Evolutionary conservation across 2,797 vertebrate genomes (phyloP).

Genomic region (Poeciliopsis gracilis): DNA sequence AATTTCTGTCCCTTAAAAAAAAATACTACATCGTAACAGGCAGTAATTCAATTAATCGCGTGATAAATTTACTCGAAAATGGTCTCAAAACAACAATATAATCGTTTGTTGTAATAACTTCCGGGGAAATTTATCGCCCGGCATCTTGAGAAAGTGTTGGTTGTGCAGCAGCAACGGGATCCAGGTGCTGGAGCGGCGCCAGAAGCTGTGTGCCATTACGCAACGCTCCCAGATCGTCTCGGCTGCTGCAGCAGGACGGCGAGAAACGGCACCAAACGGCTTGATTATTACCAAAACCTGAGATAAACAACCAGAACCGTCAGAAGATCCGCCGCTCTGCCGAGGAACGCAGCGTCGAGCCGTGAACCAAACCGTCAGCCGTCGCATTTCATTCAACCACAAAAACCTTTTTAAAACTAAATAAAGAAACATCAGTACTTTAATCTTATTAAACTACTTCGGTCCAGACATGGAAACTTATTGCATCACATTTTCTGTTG

Average conservation of each 20-base stretch:
- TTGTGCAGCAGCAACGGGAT: slow-evolving; percentile 14
- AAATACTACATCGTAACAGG: too few relatives aligned
- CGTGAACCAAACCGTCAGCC: background rate
- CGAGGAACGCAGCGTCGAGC: background rate
- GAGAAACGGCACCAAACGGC: slow-evolving; percentile 22
- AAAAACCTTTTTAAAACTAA: background rate
- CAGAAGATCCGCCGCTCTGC: slow-evolving; percentile 18
- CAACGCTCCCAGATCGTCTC: slow-evolving; percentile 40
- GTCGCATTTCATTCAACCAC: background rate
- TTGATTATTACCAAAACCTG: slow-evolving; percentile 31
- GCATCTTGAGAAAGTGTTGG: background rate
- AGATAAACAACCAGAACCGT: slow-evolving; percentile 24
- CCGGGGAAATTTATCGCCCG: too few relatives aligned
- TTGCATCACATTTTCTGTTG: background rate
- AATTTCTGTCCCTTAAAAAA: background rate
- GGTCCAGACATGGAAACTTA: background rate
- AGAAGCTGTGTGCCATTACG: slow-evolving; percentile 56
- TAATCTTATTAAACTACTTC: background rate
- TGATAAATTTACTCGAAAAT: too few relatives aligned
- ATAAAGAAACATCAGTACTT: background rate
- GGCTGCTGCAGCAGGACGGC: slow-evolving; percentile 41
- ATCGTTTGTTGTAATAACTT: too few relatives aligned
- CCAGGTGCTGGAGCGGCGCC: slow-evolving; percentile 10
- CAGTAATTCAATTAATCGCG: too few relatives aligned
- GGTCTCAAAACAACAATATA: too few relatives aligned